Evolutionary conservation across 2,113 vertebrate genomes (phyloP).

Genomic region (Lophius piscatorius): DNA sequence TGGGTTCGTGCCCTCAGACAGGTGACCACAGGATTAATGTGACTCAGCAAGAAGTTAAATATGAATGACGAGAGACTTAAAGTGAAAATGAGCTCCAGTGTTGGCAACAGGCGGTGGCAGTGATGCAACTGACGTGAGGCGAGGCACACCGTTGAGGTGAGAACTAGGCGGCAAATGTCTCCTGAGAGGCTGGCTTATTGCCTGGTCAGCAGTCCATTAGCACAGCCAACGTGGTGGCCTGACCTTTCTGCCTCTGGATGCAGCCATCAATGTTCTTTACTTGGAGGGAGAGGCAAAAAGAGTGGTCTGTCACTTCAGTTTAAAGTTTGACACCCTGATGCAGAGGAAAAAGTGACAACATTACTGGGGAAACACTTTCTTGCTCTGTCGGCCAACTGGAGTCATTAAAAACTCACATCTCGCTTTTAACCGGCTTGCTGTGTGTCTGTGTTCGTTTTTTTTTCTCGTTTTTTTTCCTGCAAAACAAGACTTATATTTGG

Average conservation of each 20-base stretch:
- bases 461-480: conserved; percentile 9
- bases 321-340: conserved; percentile 63
- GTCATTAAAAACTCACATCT: conserved; percentile 57
- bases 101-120: conserved; percentile 22
- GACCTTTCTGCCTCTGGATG: conserved; percentile 62
- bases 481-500: conserved; percentile 31
- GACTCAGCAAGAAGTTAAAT: conserved; percentile 1
- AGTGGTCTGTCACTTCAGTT: conserved; percentile 67
- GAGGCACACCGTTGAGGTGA: conserved; percentile 45
- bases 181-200: conserved; percentile 58
- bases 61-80: conserved; percentile 6
- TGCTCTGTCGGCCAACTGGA: conserved; percentile 42
- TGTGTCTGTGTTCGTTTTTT: neutral
- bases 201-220: conserved; percentile 73
- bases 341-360: conserved; percentile 60
- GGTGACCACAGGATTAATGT: neutral
- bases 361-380: conserved; percentile 40
- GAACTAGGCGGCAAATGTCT: conserved; percentile 55
- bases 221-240: conserved; percentile 61
- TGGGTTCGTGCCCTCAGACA: neutral
- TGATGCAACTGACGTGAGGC: conserved; percentile 20
- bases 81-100: conserved; percentile 11
- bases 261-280: conserved; percentile 55
- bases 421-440: conserved; percentile 22
- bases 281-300: conserved; percentile 47